phyloP scores from a whole-genome alignment of 2,797 vertebrate species.

The Buceros bicornis region DNA sequence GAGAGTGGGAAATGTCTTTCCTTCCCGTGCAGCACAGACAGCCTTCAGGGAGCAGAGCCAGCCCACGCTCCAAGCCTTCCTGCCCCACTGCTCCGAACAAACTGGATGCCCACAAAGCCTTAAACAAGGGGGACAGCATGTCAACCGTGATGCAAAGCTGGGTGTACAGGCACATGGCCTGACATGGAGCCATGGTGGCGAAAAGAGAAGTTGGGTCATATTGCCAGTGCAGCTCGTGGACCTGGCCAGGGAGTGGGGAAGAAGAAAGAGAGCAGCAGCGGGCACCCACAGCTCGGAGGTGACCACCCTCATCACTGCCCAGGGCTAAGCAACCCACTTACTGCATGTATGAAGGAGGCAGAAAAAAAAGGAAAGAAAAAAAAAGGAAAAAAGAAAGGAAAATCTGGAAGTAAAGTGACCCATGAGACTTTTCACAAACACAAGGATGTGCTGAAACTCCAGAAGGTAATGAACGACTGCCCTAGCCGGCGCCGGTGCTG shows the following conservation, averaged over 20 bases:
- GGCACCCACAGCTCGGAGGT: neutral
- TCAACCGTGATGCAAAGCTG: neutral
- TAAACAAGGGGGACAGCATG: neutral
- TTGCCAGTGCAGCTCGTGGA: rapidly evolving
- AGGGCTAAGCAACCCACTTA: neutral
- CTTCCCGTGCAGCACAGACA: neutral
- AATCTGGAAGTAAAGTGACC: neutral
- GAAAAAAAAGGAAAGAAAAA: no score
- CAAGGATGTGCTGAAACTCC: neutral
- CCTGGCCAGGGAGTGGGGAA: neutral
- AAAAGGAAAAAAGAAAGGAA: no score
- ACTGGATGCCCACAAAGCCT: neutral
- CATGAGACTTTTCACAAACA: neutral
- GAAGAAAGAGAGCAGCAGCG: neutral
- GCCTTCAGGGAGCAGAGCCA: neutral
- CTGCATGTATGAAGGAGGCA: neutral
- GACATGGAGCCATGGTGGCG: rapidly evolving
- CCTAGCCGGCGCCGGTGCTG: neutral
- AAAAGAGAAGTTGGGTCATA: neutral
- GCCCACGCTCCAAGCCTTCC: neutral
- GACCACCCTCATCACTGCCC: neutral
- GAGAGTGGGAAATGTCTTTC: neutral
- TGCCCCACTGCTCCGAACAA: neutral
- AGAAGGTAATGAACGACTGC: neutral
- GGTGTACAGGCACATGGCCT: no score